Base-by-base conservation (phyloP, 2,888 invertebrate species). In the Laothoe populi region DNA sequence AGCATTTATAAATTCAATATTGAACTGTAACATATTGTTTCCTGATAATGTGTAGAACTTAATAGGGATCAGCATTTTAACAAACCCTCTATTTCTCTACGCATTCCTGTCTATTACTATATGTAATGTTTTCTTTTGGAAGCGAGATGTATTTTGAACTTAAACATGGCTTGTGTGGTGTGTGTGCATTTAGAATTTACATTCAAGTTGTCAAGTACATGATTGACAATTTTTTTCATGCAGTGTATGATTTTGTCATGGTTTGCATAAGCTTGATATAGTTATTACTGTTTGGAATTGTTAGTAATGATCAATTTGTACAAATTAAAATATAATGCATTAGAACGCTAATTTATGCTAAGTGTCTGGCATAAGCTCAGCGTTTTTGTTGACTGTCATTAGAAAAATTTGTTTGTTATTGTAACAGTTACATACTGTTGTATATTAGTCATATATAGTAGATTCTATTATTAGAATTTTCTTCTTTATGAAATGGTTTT, bases 401-500 rank as follows among this genome's bases (percentile, higher is more conserved):
- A 16, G 11, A 19, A 16, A 53, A 31, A 19, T 31, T 53, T 35
- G 31, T 53, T 35, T 16, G 31, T 53, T 53, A 68, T 64, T 66
- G 1, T 53, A 31, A 31, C 19, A 65, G 64, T 71, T 44, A 38
- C 38, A 10, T 13, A 64, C 58, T 66, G 64, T 64, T 65, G 69
- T 67, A 69, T 60, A 70, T 69, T 74, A 70, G 69, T 71, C 64
- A 45, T 58, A 19, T 31, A 19, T 19, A 31, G 53, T 53, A 53
- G 53, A 53, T 35, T 53, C 31, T 53, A 53, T 63, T 68, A 73
- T 67, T 72, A 73, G 66, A 73, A 68, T 67, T 67, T 66, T 64
- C 66, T 70, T 73, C 72, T 60, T 60, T 63, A 66, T 62, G 5
- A 42, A 57, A 26, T 66, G 65, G 74, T 74, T 73, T 74, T 24